These are phyloP conservation scores for Cheirogaleus major DNA, from an alignment of 2,797 vertebrate species.

Conservation along the genomic window DNA sequence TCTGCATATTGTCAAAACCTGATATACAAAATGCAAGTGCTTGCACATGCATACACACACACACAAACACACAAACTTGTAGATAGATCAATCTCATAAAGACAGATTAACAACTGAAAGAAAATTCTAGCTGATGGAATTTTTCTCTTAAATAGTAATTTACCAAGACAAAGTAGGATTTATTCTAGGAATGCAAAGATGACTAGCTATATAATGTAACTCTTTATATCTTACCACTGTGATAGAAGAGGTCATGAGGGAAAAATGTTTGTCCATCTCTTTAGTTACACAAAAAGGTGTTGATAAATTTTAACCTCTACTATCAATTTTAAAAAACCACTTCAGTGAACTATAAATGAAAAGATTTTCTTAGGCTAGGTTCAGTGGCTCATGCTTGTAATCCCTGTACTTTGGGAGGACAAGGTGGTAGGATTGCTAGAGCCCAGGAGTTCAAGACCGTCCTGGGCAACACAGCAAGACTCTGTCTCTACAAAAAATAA, in stretches of 20 bases:
- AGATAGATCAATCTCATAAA: background rate
- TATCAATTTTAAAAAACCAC: background rate
- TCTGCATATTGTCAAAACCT: background rate
- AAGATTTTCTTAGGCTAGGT: background rate
- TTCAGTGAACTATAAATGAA: background rate
- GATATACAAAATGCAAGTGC: background rate
- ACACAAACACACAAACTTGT: background rate
- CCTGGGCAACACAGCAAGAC: background rate
- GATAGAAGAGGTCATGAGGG: background rate
- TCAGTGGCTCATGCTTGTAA: background rate
- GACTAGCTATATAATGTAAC: background rate
- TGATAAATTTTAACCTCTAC: constrained; percentile 8
- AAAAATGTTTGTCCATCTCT: background rate
- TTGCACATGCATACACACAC: rapidly evolving
- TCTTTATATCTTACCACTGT: background rate
- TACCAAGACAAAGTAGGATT: constrained; percentile 15
- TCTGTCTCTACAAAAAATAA: background rate
- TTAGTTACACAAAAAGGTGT: background rate
- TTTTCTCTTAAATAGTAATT: constrained; percentile 35
- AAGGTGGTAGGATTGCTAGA: background rate
- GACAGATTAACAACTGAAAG: background rate
- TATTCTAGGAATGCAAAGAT: constrained; percentile 24
- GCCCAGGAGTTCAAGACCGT: background rate
- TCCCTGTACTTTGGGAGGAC: background rate
- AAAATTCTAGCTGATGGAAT: background rate